Evolutionary conservation across 2,888 invertebrate genomes (phyloP), one percentile per base, ranked within the genome.

Genomic region (Fragum sueziense): DNA sequence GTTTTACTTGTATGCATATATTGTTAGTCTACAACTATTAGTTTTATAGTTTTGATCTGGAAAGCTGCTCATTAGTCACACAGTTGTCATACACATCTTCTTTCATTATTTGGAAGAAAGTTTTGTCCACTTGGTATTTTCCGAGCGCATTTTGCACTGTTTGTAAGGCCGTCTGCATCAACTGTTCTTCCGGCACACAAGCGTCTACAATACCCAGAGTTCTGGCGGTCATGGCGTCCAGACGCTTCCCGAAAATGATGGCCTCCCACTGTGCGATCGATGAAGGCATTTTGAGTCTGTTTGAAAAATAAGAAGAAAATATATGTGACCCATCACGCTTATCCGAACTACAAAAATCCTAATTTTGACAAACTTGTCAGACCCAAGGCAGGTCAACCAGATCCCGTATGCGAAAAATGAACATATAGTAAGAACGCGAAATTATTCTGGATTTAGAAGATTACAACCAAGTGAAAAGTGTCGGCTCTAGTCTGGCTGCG

Each of bases 71-170:
- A 20, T 67, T 47, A 22, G 20, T 67, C 2, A 67, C 27, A 4
- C 25, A 27, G 57, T 57, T 37, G 1, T 75, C 77, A 68, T 84
- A 86, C 61, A 86, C 70, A 62, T 86, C 85, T 51, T 75, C 78
- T 67, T 88, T 86, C 82, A 83, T 86, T 11, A 20, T 52, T 17
- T 68, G 62, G 2, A 88, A 20, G 25, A 72, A 71, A 1, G 59
- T 51, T 31, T 85, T 61, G 27, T 84, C 82, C n/a, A 87, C 72
- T 4, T 75, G 79, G 11, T 82, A 74, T 33, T 72, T 70, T 20
- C 86, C 86, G 0, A 86, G 74, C 1, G 79, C 82, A 14, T 51
- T 31, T 70, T 76, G 27, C 75, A 73, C 27, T 81, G 74, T 52
- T n/a, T 70, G 65, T 59, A 69, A 68, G 7, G 72, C 80, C 9